phyloP scores from a whole-genome alignment of 2,888 invertebrate genomes.

The Eupsilia transversa region DNA sequence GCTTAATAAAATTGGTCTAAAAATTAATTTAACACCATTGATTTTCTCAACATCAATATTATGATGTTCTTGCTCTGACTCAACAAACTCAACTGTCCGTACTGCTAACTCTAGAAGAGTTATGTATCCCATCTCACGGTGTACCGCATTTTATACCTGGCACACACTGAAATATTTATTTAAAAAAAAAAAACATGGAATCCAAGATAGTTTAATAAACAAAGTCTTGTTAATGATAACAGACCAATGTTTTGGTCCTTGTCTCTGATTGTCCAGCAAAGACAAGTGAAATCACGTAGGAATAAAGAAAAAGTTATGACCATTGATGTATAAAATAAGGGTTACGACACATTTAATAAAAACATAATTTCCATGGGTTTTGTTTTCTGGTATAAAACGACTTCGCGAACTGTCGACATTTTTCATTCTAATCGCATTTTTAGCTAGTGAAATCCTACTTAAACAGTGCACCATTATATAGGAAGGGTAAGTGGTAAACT shows the following conservation, averaged over 20 bases:
- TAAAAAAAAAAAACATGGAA: not conserved
- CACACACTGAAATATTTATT: not conserved
- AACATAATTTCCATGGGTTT: not conserved
- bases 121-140: not conserved
- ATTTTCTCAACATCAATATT: conserved; percentile 6
- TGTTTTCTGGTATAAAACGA: not conserved
- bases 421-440: not conserved
- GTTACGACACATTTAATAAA: no score
- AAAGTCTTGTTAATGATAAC: not conserved
- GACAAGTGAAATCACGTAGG: not conserved
- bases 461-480: no score
- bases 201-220: conserved; percentile 1
- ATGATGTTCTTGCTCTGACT: not conserved
- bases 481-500: not conserved
- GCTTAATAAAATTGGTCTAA: no score
- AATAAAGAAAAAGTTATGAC: not conserved
- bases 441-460: not conserved
- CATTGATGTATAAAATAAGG: no score
- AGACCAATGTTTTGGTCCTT: not conserved
- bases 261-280: not conserved
- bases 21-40: not conserved
- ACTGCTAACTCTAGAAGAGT: not conserved
- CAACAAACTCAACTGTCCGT: no score
- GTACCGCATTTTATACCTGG: conserved; percentile 11
- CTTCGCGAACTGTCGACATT: not conserved